Conservation (phyloP, 2,113 vertebrate genomes). For the Herpailurus yagouaroundi region DNA sequence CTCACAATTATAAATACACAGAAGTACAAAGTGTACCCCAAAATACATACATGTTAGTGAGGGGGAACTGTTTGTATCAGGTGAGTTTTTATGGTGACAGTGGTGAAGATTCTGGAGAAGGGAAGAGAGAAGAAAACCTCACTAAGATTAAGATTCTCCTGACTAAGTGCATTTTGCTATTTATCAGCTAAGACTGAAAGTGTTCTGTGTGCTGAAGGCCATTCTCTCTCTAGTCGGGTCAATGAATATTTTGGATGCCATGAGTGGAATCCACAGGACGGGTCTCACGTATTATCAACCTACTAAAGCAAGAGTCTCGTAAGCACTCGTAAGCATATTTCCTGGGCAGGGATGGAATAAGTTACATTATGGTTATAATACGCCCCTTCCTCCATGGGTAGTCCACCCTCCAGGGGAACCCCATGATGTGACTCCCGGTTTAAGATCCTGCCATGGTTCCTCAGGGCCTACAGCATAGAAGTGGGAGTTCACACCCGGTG, state of each 20-base stretch:
- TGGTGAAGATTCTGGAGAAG: not conserved
- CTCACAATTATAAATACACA: not conserved
- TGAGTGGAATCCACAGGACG: accelerated
- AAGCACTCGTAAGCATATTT: not conserved
- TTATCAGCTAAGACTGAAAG: not conserved
- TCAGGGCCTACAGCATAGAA: not conserved
- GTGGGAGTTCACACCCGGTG: accelerated
- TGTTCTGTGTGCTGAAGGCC: not conserved
- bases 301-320: not conserved
- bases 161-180: not conserved
- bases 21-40: not conserved
- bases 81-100: not conserved
- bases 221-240: not conserved
- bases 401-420: not conserved
- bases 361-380: not conserved
- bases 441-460: not conserved
- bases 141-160: not conserved
- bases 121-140: not conserved
- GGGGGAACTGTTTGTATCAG: not conserved
- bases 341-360: not conserved
- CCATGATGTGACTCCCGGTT: not conserved
- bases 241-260: not conserved
- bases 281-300: not conserved
- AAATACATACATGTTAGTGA: not conserved
- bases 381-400: accelerated